A percentile compares a stretch with the other conserved stretches of the same genome.
phyloP scores from a whole-genome alignment of 2,888 invertebrate species.

The Cremastobaeus sp. region DNA sequence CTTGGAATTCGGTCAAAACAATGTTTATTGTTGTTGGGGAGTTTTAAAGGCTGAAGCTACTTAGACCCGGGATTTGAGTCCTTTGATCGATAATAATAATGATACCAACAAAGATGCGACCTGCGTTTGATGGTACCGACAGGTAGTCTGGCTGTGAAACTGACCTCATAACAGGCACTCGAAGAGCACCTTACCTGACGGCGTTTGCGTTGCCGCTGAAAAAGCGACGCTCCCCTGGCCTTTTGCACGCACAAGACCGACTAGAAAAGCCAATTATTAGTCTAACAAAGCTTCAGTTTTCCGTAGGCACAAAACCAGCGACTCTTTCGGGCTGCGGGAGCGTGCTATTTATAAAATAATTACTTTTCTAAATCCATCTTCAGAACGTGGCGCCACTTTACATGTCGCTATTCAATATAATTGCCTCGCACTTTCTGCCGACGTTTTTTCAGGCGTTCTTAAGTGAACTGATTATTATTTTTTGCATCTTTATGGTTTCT shows the following conservation, averaged over 20 bases:
- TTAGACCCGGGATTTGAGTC: conserved; percentile 16
- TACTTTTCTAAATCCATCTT: conserved; percentile 56
- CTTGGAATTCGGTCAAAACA: conserved; percentile 38
- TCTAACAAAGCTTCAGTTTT: conserved; percentile 49
- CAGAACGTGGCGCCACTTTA: conserved; percentile 32
- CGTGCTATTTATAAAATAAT: conserved; percentile 55
- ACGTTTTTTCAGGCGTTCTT: background rate
- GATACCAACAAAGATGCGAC: conserved; percentile 37
- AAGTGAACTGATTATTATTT: conserved; percentile 6
- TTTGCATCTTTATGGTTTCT: too few species aligned
- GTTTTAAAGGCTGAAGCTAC: conserved; percentile 22
- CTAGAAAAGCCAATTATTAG: conserved; percentile 51
- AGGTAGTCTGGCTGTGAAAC: conserved; percentile 49
- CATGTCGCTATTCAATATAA: conserved; percentile 36
- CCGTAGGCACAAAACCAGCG: conserved; percentile 49
- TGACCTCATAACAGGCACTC: conserved; percentile 46
- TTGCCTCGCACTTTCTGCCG: conserved; percentile 35
- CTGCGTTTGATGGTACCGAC: conserved; percentile 47
- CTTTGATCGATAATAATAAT: conserved; percentile 41
- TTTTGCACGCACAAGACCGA: conserved; percentile 23
- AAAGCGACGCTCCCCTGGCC: conserved; percentile 28
- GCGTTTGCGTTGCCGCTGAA: conserved; percentile 18
- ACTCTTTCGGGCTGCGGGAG: conserved; percentile 34
- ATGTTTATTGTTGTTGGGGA: conserved; percentile 47
- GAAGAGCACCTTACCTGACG: conserved; percentile 46